These are phyloP conservation scores for Epistrophe eligans DNA, from an alignment of 2,888 invertebrate genomes.

Conservation along the genomic window DNA sequence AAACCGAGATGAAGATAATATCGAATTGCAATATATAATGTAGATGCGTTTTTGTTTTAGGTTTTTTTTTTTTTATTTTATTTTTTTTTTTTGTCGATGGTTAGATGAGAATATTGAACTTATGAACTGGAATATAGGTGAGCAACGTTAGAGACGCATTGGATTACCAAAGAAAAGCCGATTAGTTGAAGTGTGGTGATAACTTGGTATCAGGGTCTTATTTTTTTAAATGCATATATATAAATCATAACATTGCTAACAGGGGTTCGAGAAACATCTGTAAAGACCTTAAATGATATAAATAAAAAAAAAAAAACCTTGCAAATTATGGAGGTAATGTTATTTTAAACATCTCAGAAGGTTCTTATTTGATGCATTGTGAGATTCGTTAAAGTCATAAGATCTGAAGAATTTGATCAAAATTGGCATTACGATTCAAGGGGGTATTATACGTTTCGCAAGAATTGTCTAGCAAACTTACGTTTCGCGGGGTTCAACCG, in stretches of 20 bases:
- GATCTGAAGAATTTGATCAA: too few species aligned
- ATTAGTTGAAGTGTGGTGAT: not conserved
- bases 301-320: not conserved
- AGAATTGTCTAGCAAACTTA: too few species aligned
- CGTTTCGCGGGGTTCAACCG: too few species aligned
- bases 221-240: not conserved
- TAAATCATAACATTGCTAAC: not conserved
- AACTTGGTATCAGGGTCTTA: conserved; percentile 15
- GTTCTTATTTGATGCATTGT: too few species aligned
- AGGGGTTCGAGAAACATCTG: not conserved
- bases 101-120: conserved; percentile 53
- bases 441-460: too few species aligned
- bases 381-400: too few species aligned
- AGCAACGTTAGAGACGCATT: conserved; percentile 46
- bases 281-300: not conserved
- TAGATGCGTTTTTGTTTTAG: conserved; percentile 33
- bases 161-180: conserved; percentile 37
- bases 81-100: conserved; percentile 15
- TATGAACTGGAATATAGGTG: conserved; percentile 26
- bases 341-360: too few species aligned
- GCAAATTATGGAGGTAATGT: not conserved
- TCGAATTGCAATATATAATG: conserved; percentile 46
- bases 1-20: conserved; percentile 3
- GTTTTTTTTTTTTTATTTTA: conserved; percentile 9
- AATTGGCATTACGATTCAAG: too few species aligned